Percentiles rank a stretch among this genome's conserved stretches.
phyloP scores from a whole-genome alignment of 2,888 invertebrate species.

The Suillia variegata region DNA sequence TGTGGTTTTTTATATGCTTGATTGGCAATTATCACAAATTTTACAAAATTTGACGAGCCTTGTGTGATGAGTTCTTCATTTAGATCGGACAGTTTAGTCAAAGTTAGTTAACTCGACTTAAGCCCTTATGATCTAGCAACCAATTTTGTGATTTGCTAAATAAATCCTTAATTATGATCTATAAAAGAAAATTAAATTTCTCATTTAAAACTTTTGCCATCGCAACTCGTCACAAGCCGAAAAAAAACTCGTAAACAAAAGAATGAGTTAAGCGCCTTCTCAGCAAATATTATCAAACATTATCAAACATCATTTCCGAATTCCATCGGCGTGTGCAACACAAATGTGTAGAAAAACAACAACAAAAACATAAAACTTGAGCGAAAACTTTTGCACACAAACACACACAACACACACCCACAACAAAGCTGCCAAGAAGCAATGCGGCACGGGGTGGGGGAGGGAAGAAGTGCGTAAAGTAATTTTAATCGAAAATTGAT shows the following conservation, averaged over 20 bases:
- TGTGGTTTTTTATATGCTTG: no score
- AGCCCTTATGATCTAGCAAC: no score
- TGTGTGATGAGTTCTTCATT: no score
- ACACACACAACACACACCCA: slow-evolving; percentile 9
- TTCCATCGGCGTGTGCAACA: slow-evolving; percentile 6
- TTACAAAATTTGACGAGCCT: no score
- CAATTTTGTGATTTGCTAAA: no score
- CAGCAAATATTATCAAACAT: slow-evolving; percentile 14
- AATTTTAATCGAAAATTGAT: slow-evolving; percentile 63
- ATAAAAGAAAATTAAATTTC: no score
- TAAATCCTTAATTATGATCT: no score
- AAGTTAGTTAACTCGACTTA: no score
- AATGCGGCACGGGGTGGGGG: slow-evolving; percentile 23
- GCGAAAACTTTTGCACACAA: slow-evolving; percentile 28
- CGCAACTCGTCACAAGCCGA: no score
- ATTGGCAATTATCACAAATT: no score
- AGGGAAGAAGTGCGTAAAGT: slow-evolving; percentile 52
- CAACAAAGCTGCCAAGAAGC: slow-evolving; percentile 12
- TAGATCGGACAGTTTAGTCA: no score
- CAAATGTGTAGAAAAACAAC: background rate
- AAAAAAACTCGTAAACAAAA: background rate
- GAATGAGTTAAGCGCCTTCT: background rate
- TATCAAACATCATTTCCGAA: slow-evolving; percentile 9
- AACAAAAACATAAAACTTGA: slow-evolving; percentile 30
- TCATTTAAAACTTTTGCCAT: no score